Conservation (phyloP, 2,888 invertebrate genomes). For the Dasysyrphus albostriatus region DNA sequence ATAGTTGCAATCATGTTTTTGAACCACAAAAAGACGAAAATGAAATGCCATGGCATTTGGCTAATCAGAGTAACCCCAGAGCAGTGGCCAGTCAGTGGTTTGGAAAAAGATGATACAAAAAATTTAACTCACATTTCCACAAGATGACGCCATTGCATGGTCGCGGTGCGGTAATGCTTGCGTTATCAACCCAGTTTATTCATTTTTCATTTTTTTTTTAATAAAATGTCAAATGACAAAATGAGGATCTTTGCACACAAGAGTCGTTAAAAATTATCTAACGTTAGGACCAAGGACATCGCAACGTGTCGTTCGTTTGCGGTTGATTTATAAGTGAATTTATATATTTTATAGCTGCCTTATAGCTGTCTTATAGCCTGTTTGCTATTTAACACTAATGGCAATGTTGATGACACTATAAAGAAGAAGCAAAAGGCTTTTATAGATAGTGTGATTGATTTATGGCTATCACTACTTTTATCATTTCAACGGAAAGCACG, state of each 20-base stretch:
- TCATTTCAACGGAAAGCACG: too few relatives aligned
- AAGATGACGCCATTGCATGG: neutral
- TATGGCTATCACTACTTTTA: slow-evolving; percentile 18
- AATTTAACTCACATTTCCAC: neutral
- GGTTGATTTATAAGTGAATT: slow-evolving; percentile 67
- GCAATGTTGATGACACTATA: slow-evolving; percentile 35
- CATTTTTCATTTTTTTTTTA: slow-evolving; percentile 59
- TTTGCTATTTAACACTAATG: neutral
- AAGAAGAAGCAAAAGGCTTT: slow-evolving; percentile 37
- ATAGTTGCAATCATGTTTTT: neutral
- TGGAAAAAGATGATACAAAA: neutral
- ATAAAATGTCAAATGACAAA: slow-evolving; percentile 69
- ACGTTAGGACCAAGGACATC: slow-evolving; percentile 53
- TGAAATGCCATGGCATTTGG: too few relatives aligned
- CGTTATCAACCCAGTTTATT: neutral
- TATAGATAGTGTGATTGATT: slow-evolving; percentile 36
- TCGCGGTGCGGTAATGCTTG: neutral
- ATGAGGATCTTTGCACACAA: slow-evolving; percentile 60
- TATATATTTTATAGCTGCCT: slow-evolving; percentile 56
- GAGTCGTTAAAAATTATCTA: slow-evolving; percentile 62
- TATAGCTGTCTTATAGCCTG: neutral
- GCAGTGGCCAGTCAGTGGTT: too few relatives aligned
- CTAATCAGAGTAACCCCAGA: too few relatives aligned
- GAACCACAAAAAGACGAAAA: neutral
- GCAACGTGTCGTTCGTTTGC: slow-evolving; percentile 38